phyloP scores from a whole-genome alignment of 2,888 invertebrate genomes.

The Hypomecis punctinalis region DNA sequence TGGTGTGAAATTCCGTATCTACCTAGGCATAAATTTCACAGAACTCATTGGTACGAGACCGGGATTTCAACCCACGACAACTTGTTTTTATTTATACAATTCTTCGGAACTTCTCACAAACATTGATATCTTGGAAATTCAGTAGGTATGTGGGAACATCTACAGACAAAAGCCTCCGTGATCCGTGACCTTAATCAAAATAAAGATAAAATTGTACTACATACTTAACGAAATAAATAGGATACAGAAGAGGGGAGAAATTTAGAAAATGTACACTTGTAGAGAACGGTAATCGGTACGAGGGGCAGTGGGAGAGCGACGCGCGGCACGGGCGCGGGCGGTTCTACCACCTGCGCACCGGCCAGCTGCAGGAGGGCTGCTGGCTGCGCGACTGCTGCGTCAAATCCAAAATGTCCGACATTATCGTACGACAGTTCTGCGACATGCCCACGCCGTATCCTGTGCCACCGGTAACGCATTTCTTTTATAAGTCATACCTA shows the following conservation, averaged over 20 bases:
- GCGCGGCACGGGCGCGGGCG: constrained; percentile 86
- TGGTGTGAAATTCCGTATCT: too few relatives aligned
- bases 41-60: too few relatives aligned
- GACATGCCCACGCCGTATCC: constrained; percentile 81
- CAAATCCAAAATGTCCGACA: constrained; percentile 84
- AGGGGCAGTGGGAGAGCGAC: constrained; percentile 86
- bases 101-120: too few relatives aligned
- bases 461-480: constrained; percentile 72
- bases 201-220: too few relatives aligned
- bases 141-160: too few relatives aligned
- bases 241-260: neutral
- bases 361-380: constrained; percentile 87
- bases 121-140: too few relatives aligned
- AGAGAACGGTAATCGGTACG: constrained; percentile 87
- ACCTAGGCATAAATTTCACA: too few relatives aligned
- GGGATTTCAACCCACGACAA: too few relatives aligned
- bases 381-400: constrained; percentile 85
- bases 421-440: constrained; percentile 85
- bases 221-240: too few relatives aligned
- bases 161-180: too few relatives aligned
- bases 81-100: too few relatives aligned
- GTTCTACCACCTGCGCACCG: constrained; percentile 86
- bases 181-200: too few relatives aligned
- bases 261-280: neutral
- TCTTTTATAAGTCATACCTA: neutral